Conservation (phyloP, 2,888 invertebrate species). For the Oscheius sp. region DNA sequence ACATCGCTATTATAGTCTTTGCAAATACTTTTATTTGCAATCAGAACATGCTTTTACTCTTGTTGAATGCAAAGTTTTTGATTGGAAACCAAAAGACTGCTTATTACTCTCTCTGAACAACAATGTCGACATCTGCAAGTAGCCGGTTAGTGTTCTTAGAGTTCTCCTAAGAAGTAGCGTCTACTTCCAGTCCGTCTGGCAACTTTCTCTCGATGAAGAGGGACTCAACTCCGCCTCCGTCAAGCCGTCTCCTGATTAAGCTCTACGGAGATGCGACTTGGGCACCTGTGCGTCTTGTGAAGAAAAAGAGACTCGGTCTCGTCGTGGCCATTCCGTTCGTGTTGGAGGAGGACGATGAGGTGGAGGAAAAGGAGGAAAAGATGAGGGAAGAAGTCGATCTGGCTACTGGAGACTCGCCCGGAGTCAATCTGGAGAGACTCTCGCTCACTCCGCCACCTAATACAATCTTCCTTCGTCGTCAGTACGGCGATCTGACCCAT, state of each 20-base stretch:
- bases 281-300: conserved; percentile 3
- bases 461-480: neutral
- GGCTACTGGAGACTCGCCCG: conserved; percentile 6
- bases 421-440: neutral
- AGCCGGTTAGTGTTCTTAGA: too few relatives aligned
- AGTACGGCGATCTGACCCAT: conserved; percentile 11
- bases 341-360: conserved; percentile 7
- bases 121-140: too few relatives aligned
- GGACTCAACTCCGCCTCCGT: conserved; percentile 13
- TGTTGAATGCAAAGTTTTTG: too few relatives aligned
- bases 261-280: conserved; percentile 13
- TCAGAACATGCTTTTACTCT: too few relatives aligned
- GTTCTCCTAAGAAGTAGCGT: too few relatives aligned
- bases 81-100: too few relatives aligned
- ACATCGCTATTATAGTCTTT: too few relatives aligned
- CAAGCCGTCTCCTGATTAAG: neutral
- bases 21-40: too few relatives aligned
- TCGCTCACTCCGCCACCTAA: conserved; percentile 12
- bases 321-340: conserved; percentile 5
- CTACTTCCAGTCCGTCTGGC: too few relatives aligned
- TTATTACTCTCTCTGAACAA: too few relatives aligned
- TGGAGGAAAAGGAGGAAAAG: neutral
- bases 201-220: neutral
- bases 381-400: conserved; percentile 3
- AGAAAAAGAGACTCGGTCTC: conserved; percentile 1